Evolutionary conservation across 2,113 vertebrate genomes (phyloP).

Genomic region (Pygathrix nemaeus): DNA sequence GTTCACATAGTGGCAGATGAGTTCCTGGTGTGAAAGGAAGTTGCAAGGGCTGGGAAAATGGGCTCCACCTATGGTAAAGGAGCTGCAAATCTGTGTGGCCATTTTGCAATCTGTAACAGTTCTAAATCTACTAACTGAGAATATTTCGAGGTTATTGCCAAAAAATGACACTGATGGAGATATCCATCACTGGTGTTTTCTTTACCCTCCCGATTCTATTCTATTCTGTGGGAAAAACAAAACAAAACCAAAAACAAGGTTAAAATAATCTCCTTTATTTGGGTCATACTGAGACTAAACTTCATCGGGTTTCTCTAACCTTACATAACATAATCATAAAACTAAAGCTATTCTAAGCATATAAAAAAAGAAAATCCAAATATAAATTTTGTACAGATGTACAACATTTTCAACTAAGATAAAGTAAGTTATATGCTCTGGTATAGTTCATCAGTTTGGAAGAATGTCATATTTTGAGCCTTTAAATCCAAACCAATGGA

Average conservation of each 20-base stretch:
- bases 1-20: neutral
- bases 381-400: neutral
- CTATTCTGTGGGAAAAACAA: no score
- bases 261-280: neutral
- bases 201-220: neutral
- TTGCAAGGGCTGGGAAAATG: neutral
- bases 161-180: neutral
- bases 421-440: neutral
- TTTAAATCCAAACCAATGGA: neutral
- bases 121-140: neutral
- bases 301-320: neutral
- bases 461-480: neutral
- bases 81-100: neutral
- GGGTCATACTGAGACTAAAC: neutral
- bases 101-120: neutral
- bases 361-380: neutral
- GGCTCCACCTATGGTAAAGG: neutral
- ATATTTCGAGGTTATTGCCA: neutral
- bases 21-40: neutral
- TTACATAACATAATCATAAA: neutral
- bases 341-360: neutral
- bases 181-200: neutral
- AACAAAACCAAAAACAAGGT: neutral
- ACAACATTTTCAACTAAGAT: neutral
- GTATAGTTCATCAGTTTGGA: neutral